Base-by-base conservation (phyloP, 2,888 invertebrate species). In the Atherix ibis region DNA sequence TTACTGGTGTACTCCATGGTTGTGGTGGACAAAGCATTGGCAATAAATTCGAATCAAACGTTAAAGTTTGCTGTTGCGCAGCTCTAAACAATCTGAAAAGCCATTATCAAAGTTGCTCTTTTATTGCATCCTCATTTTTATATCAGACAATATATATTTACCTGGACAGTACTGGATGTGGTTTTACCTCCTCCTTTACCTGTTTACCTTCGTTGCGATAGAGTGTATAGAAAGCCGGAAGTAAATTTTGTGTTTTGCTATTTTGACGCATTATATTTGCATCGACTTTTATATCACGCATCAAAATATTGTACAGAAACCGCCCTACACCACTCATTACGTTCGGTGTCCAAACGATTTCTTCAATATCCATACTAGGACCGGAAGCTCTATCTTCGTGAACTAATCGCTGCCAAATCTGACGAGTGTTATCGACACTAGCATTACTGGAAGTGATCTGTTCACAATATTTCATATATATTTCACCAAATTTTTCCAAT, bases 1-100 rank as follows among this genome's bases (percentile, higher is more conserved):
- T 66, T 22, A 65, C 50, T 3, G 71, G 52, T 0, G 70, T 66
- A 27, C 67, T 62, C 92, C 92, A 94, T 2, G 94, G 94, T 40
- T 79, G 64, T 4, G 94, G 89, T 10, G 94, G 92, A 39, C 76
- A 76, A 13, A 72, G 36, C 66, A 82, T 77, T 10, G 94, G 94
- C 33, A 83, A 62, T 33, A 74, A 64, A 39, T 68, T 66, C 2
- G 80, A 66, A 30, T 80, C 73, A 64, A 94, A 80, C 32, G 68
- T 70, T 43, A 94, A 62, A 1, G 65, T 69, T 46, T 76, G 71
- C 19, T 71, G 68, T 13, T 71, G 68, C 0, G 82, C 77, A 9
- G 71, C 72, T 26, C 71, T 66, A 56, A 78, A 76, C 36, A 88
- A 56, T 45, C 70, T 51, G 19, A 4, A 43, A 18, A 16, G 15